Percentiles rank a stretch among this genome's conserved stretches.
phyloP scores from a whole-genome alignment of 2,888 invertebrate genomes.

The Liposcelis brunnea region DNA sequence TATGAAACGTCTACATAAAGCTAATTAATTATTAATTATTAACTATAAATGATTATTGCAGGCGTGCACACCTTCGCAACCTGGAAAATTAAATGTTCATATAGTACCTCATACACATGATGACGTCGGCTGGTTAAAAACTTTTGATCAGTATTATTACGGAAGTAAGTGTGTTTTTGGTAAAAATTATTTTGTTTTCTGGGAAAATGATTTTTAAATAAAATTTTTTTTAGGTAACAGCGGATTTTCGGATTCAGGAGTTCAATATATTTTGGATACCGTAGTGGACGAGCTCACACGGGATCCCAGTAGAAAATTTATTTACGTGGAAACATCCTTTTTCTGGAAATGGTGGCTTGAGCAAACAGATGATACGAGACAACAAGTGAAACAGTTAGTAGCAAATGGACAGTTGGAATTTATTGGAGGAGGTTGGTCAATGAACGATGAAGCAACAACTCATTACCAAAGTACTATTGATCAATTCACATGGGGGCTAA shows the following conservation, averaged over 20 bases:
- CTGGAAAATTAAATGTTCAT: conserved; percentile 59
- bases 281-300: conserved; percentile 55
- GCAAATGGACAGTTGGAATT: conserved; percentile 41
- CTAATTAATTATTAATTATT: too few relatives aligned
- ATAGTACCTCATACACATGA: conserved; percentile 80
- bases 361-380: conserved; percentile 35
- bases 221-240: conserved; percentile 25
- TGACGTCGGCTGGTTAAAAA: conserved; percentile 90
- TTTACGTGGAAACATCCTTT: conserved; percentile 77
- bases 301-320: conserved; percentile 56
- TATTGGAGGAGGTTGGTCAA: conserved; percentile 40
- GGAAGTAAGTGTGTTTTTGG: conserved; percentile 48
- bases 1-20: too few relatives aligned
- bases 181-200: too few relatives aligned
- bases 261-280: conserved; percentile 80
- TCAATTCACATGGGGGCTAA: conserved; percentile 50
- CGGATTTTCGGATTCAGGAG: conserved; percentile 58
- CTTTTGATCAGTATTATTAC: conserved; percentile 84
- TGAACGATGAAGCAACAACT: conserved; percentile 45
- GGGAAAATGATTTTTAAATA: conserved; percentile 13
- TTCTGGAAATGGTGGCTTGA: conserved; percentile 72
- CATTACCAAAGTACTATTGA: conserved; percentile 54
- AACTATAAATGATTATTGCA: conserved; percentile 28
- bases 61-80: conserved; percentile 43
- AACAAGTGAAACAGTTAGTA: conserved; percentile 38